Base-by-base conservation (phyloP, 2,113 vertebrate genomes). In the Corvus moneduloides region DNA sequence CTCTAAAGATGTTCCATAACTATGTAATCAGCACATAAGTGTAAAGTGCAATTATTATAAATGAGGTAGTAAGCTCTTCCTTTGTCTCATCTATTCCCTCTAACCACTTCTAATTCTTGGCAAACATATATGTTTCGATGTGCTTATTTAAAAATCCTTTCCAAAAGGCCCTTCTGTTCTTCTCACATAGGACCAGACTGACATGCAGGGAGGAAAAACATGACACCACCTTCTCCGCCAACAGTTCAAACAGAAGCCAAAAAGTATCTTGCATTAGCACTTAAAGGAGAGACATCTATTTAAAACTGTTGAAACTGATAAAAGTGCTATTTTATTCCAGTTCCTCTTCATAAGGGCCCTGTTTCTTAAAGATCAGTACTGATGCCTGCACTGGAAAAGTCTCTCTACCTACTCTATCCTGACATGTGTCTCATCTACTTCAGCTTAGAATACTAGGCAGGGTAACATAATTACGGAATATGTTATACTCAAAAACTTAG, bases 181-280 rank as follows among this genome's bases (percentile, higher is more conserved):
- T 90, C 74, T 90, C 77, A 83, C 14, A 55, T 73, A 68, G 68
- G 89, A 96, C 84, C 54, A 93, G 81, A 85, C 89, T 96, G 91
- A 89, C 75, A 94, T 13, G 39, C 27, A 93, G 63, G 89, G 84
- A 95, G 89, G 74, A 93, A 94, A 95, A 96, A 91, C 91, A 96
- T 73, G 78, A 64, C 87, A 96, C 71, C 71, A 87, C 74, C 32
- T 69, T 94, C 78, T 82, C 71, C 0, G 39, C 81, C 93, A 96
- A 66, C 87, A 85, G 83, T 91, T 66, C 62, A 73, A 79, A 74
- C n/a, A 32, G 58, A 66, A 95, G 78, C 91, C 89, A 94, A 91
- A 81, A 87, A 30, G 54, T 84, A 39, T 73, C 79, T 89, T 81
- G 33, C 41, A 87, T 93, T 94, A 94, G 41, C 86, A 89, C 49